These are phyloP conservation scores for Intellagama lesueurii DNA, from an alignment of 2,797 vertebrate species.

Conservation along the genomic window DNA sequence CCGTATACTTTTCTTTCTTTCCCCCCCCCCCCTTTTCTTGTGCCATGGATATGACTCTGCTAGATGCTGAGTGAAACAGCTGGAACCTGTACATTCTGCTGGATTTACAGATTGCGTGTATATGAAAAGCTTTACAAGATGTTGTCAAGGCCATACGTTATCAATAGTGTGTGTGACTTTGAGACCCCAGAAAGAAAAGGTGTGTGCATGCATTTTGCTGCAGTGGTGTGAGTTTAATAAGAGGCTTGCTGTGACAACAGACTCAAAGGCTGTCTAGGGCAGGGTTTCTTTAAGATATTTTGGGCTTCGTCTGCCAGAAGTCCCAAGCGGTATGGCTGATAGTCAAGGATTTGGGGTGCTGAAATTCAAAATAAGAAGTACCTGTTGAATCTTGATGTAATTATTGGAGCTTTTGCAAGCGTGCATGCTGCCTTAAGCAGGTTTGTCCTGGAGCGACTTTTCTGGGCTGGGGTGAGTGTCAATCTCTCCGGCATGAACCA, in stretches of 20 bases:
- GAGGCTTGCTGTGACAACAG: neutral
- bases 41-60: slow-evolving; percentile 55
- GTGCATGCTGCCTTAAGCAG: too few relatives aligned
- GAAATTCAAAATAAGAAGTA: too few relatives aligned
- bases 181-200: neutral
- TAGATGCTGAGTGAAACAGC: slow-evolving; percentile 22
- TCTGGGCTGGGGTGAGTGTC: too few relatives aligned
- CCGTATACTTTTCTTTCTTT: slow-evolving; percentile 34
- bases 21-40: slow-evolving; percentile 33
- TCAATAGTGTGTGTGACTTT: neutral
- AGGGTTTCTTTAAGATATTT: neutral
- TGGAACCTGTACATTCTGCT: slow-evolving; percentile 30
- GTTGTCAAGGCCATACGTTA: neutral
- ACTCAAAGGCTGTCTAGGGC: neutral
- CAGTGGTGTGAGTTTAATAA: neutral
- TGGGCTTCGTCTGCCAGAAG: neutral
- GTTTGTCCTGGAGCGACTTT: too few relatives aligned
- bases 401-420: too few relatives aligned
- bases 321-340: neutral
- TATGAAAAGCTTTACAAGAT: neutral
- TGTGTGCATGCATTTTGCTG: neutral
- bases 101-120: slow-evolving; percentile 47
- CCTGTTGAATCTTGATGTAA: too few relatives aligned
- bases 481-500: too few relatives aligned
- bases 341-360: neutral